phyloP scores from a whole-genome alignment of 2,113 vertebrate species.

The Phylloscopus trochiloides region DNA sequence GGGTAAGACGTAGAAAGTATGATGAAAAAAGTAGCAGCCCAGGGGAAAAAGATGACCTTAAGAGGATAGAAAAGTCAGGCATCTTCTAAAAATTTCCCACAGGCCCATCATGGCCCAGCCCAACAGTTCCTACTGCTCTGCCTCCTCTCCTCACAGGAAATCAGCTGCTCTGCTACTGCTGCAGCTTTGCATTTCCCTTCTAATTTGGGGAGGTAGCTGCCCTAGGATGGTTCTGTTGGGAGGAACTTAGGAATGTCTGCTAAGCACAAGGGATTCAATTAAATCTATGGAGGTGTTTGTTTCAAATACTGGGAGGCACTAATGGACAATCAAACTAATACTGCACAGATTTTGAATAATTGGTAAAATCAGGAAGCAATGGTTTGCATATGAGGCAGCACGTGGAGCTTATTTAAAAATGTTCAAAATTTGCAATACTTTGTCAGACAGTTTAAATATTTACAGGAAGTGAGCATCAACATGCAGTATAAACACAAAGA shows the following conservation, averaged over 20 bases:
- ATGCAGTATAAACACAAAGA: background rate
- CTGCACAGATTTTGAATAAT: background rate
- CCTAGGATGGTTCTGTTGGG: background rate
- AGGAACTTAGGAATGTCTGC: background rate
- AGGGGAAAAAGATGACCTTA: background rate
- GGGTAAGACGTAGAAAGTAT: background rate
- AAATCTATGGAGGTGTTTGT: background rate
- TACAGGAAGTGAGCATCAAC: background rate
- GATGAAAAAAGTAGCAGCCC: background rate
- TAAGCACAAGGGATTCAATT: background rate
- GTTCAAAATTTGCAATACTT: background rate
- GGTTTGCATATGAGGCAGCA: background rate
- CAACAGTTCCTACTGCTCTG: background rate
- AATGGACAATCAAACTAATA: background rate
- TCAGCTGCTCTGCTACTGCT: background rate
- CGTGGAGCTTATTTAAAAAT: background rate
- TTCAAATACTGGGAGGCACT: background rate
- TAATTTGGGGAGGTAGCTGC: background rate
- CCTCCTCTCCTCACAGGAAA: background rate
- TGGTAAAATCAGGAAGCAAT: background rate
- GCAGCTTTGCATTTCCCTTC: background rate
- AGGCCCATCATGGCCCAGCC: background rate
- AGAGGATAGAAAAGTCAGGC: background rate
- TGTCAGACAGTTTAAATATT: background rate
- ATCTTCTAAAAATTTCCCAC: background rate